phyloP scores from a whole-genome alignment of 2,888 invertebrate genomes.

The Mythimna pallens region DNA sequence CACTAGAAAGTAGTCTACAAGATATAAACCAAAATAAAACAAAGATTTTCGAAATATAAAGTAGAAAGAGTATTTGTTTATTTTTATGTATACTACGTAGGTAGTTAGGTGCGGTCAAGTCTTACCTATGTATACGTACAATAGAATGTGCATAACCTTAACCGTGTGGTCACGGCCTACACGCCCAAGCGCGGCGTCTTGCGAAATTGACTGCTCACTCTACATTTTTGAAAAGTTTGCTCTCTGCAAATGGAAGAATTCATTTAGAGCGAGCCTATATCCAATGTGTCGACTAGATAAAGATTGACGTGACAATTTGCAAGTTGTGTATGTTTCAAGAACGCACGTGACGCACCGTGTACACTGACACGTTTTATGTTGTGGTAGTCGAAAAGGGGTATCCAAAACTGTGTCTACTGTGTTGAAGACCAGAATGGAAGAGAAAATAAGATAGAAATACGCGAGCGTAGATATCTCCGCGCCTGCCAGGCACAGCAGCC shows the following conservation, averaged over 20 bases:
- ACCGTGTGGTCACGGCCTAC: not conserved
- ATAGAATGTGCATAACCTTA: not conserved
- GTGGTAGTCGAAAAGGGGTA: not conserved
- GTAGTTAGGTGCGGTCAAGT: not conserved
- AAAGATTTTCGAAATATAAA: not conserved
- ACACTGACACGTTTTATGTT: not conserved
- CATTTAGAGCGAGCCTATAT: not conserved
- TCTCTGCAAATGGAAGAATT: not conserved
- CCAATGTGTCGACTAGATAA: not conserved
- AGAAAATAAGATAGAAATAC: not conserved
- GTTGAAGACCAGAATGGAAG: not conserved
- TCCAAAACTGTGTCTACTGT: not conserved
- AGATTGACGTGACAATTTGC: not conserved
- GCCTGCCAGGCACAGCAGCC: not conserved
- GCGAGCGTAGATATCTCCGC: not conserved
- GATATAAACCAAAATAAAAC: constrained; percentile 6
- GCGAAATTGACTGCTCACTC: not conserved
- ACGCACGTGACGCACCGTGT: not conserved
- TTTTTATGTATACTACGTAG: constrained; percentile 1
- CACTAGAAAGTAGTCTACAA: constrained; percentile 57
- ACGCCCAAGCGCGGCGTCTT: not conserved
- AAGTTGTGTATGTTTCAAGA: too few relatives aligned
- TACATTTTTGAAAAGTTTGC: too few relatives aligned
- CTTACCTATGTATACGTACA: not conserved
- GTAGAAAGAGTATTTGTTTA: constrained; percentile 1